Base-by-base conservation (phyloP, 2,113 vertebrate species). In the Labeo catla region DNA sequence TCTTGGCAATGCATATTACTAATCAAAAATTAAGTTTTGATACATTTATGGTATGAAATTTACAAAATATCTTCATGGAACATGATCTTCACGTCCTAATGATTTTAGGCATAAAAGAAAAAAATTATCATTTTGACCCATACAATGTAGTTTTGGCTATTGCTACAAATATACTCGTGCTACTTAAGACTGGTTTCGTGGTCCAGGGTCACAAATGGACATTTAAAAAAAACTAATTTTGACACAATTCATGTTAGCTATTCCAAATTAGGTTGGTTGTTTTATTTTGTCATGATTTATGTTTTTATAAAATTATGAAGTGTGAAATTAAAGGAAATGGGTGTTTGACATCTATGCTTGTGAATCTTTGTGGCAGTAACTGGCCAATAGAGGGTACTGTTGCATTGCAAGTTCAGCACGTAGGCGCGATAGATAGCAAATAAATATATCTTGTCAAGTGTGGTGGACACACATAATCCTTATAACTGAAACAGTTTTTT, bases 341-440 rank as follows among this genome's bases (percentile, higher is more conserved):
- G 61, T 43, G 49, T 63, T 78, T 65, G 47, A 78, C 82, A 57
- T 57, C 54, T 68, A 19, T 45, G 65, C 50, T 86, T 49, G 47
- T 78, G 63, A 28, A 90, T 91, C 90, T 90, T 88, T 87, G 88
- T 88, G 93, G 88, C 86, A 45, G 34, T 54, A 85, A 86, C 76
- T 78, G 59, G 84, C 95, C 95, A 93, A 92, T 84, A 95, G 95
- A 94, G 95, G 95, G 94, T 88, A 92, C 91, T 95, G 92, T 94
- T 95, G 95, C 91, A 92, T 92, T 88, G 92, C 90, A 86, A 91
- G 91, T 94, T 87, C 50, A 79, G 84, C 73, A 70, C 86, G 85
- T 74, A 43, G 36, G 7, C 16, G 13, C n/a, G n/a, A 15, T 16
- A 52, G 74, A 76, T 49, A 50, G 39, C 39, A 63, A 65, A 81